Evolutionary conservation across 2,888 invertebrate species (phyloP).

Genomic region (Drosophila yooni): DNA sequence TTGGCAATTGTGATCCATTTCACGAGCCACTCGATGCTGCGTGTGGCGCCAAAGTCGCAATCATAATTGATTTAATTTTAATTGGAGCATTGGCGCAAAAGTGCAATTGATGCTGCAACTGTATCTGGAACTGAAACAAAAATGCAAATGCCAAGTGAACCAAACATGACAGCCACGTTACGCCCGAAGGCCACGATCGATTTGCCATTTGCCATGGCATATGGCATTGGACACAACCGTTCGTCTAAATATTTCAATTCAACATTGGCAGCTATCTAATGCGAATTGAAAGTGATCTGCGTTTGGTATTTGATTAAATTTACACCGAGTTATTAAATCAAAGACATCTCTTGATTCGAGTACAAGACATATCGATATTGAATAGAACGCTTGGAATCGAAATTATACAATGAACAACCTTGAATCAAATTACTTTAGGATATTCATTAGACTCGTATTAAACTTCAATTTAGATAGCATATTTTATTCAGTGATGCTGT

Average conservation of each 20-base stretch:
- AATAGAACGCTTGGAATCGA: neutral
- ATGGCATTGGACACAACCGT: neutral
- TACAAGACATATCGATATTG: neutral
- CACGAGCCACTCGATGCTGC: conserved; percentile 33
- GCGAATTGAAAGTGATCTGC: neutral
- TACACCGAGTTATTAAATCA: neutral
- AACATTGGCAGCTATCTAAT: neutral
- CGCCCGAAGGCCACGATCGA: conserved; percentile 63
- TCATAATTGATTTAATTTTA: conserved; percentile 78
- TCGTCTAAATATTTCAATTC: conserved; percentile 3
- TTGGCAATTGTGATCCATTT: conserved; percentile 50
- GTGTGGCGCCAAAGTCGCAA: conserved; percentile 59
- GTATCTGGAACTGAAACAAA: conserved; percentile 38
- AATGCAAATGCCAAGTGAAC: conserved; percentile 40
- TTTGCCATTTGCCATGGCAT: conserved; percentile 35
- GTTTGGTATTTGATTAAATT: neutral
- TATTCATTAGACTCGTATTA: neutral
- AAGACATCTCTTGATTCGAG: neutral
- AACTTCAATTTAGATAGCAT: neutral
- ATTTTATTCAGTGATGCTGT: too few relatives aligned
- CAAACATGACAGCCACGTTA: conserved; percentile 55
- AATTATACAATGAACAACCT: neutral
- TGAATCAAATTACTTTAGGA: neutral
- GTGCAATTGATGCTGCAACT: conserved; percentile 30
- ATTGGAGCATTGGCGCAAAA: conserved; percentile 59